Base-by-base conservation (phyloP, 2,888 invertebrate species). In the Dendrolimus houi region DNA sequence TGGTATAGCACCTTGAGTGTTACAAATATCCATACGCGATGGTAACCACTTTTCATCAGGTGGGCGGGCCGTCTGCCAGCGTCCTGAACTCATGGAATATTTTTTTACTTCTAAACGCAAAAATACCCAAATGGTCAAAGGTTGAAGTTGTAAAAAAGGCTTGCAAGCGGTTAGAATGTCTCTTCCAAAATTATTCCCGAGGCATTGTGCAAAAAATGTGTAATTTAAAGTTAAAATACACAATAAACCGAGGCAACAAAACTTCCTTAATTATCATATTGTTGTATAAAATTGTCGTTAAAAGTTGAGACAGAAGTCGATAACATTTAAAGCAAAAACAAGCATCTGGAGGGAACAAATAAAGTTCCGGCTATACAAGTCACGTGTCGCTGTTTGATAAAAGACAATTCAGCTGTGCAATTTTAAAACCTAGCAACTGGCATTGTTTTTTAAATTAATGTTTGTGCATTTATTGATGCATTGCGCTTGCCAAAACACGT, bases 231-330 rank as follows among this genome's bases (percentile, higher is more conserved):
- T 47, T 47, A 47, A 47, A 47, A 47, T 47, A 47, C 47, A 47
- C 7, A 47, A 47, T 47, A 47, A 47, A 47, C 47, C 12, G 47
- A 47, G 59, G 68, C 71, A 67, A 70, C 76, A 75, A 68, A 71
- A 66, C 68, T 73, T 70, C 69, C 72, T 77, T 84, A 85, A 87
- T 87, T 87, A 87, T 82, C 85, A 85, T 87, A 84, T 79, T 82
- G 78, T 81, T 82, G 86, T 81, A 86, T 87, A 87, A 87, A 87
- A 84, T 82, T 72, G 77, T 77, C 83, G 81, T 87, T 87, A 83
- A 81, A 84, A 84, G 77, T 83, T 80, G 70, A 78, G 70, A 78
- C 79, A 72, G 72, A 81, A 83, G 79, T 85, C 84, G 83, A 86
- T 85, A 84, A 79, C 75, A 80, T 78, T 80, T 73, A 81, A 80